Conservation (phyloP, 1,140 invertebrate genomes). For the Aculops lycopersici region DNA sequence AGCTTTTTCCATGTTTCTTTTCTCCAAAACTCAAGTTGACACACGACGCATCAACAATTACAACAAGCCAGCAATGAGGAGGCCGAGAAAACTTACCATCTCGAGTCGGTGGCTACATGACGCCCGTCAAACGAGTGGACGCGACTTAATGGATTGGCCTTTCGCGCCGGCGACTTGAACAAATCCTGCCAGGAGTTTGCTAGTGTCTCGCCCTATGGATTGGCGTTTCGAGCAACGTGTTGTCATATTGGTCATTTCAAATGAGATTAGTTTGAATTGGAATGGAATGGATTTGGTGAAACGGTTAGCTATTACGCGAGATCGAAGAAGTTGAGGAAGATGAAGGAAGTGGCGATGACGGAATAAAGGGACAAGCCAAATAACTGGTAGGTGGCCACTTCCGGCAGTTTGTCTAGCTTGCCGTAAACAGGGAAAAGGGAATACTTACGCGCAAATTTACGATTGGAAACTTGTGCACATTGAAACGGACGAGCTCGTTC, state of each 20-base stretch:
- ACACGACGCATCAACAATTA: too few relatives aligned
- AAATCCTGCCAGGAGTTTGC: too few relatives aligned
- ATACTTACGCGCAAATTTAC: constrained; percentile 40
- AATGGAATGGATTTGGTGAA: constrained; percentile 45
- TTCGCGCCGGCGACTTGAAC: too few relatives aligned
- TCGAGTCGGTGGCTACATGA: constrained; percentile 50
- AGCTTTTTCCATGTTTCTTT: neutral
- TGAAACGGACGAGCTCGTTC: constrained; percentile 52
- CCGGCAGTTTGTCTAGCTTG: constrained; percentile 24
- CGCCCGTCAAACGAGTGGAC: constrained; percentile 80
- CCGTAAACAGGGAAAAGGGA: neutral
- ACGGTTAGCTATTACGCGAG: neutral
- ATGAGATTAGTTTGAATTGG: constrained; percentile 36
- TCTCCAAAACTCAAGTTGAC: too few relatives aligned
- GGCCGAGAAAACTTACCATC: constrained; percentile 37
- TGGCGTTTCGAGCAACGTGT: too few relatives aligned
- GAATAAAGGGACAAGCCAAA: constrained; percentile 61
- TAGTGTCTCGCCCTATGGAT: too few relatives aligned
- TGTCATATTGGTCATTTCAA: too few relatives aligned
- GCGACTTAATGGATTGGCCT: too few relatives aligned
- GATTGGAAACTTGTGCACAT: constrained; percentile 56
- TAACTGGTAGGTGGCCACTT: constrained; percentile 74
- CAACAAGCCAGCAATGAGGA: too few relatives aligned
- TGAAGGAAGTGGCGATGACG: neutral
- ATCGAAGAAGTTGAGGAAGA: neutral